These are phyloP conservation scores for Phymanthus crucifer DNA, from an alignment of 92 coral and sea anemone genomes.

Conservation along the genomic window DNA sequence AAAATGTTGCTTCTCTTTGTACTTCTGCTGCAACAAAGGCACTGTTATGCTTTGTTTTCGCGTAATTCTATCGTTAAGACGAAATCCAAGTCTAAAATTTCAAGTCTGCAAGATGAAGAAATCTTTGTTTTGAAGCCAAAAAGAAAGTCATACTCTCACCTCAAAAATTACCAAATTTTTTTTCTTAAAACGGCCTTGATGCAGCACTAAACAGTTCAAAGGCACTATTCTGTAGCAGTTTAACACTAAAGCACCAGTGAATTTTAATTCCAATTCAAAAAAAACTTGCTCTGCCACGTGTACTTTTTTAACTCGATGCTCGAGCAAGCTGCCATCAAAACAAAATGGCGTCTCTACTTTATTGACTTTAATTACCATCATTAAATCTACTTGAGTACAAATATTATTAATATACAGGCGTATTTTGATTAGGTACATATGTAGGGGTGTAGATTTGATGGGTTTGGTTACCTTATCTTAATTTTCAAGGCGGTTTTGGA, in stretches of 20 bases:
- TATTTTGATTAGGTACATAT: constrained; percentile 2
- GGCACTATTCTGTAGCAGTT: not conserved
- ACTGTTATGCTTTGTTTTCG: not conserved
- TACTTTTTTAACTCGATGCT: constrained; percentile 9
- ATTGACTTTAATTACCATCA: not conserved
- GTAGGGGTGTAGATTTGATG: constrained; percentile 4
- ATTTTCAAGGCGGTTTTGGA: constrained; percentile 1
- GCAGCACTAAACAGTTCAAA: not conserved
- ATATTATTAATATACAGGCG: not conserved
- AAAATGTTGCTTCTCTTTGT: not conserved
- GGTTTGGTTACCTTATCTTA: constrained; percentile 12
- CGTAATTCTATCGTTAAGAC: not conserved
- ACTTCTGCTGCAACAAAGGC: not conserved
- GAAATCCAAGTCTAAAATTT: not conserved
- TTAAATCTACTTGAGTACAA: not conserved
- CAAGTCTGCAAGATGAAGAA: not conserved
- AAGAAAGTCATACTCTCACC: not conserved
- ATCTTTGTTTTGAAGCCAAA: not conserved
- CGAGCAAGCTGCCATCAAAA: not conserved
- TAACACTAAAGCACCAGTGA: not conserved
- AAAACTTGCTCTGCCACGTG: constrained; percentile 10
- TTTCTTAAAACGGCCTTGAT: not conserved
- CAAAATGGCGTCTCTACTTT: constrained; percentile 29
- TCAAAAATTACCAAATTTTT: not conserved
- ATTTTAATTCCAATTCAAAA: not conserved